Conservation (phyloP, 1,140 invertebrate genomes). For the Maconellicoccus hirsutus region DNA sequence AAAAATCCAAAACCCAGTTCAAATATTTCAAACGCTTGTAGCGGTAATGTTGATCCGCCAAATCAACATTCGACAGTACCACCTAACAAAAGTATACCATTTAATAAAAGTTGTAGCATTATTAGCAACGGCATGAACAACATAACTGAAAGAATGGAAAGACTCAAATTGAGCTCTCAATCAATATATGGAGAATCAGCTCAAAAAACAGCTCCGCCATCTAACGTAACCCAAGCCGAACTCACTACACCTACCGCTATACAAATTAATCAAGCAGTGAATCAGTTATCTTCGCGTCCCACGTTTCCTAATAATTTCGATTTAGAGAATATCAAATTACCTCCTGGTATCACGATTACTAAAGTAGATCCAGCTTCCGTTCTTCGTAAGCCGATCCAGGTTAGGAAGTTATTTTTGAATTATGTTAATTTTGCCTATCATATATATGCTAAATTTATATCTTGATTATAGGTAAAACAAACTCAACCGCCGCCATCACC, state of each 20-base stretch:
- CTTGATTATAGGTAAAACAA: not conserved
- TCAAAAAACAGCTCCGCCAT: not conserved
- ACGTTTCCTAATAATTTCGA: constrained; percentile 29
- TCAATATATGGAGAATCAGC: not conserved
- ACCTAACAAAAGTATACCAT: not conserved
- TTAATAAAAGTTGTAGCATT: constrained; percentile 10
- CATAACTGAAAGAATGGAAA: constrained; percentile 11
- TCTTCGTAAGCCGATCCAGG: not conserved
- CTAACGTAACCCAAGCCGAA: constrained; percentile 23
- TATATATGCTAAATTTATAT: too few species aligned
- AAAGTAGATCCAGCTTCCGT: constrained; percentile 48
- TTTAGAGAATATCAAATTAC: constrained; percentile 56
- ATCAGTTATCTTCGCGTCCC: constrained; percentile 29
- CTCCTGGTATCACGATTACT: constrained; percentile 71
- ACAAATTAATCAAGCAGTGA: constrained; percentile 33
- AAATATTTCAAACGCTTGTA: not conserved
- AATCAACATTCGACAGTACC: too few species aligned
- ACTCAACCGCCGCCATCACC: not conserved
- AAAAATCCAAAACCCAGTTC: not conserved
- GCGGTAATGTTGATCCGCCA: not conserved
- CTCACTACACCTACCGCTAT: constrained; percentile 32
- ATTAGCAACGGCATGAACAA: not conserved
- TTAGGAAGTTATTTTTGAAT: not conserved
- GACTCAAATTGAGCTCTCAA: not conserved
- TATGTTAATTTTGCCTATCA: too few species aligned